These are phyloP conservation scores for Palythoa caribaeorum DNA, from an alignment of 92 coral and sea anemone species.

Conservation along the genomic window DNA sequence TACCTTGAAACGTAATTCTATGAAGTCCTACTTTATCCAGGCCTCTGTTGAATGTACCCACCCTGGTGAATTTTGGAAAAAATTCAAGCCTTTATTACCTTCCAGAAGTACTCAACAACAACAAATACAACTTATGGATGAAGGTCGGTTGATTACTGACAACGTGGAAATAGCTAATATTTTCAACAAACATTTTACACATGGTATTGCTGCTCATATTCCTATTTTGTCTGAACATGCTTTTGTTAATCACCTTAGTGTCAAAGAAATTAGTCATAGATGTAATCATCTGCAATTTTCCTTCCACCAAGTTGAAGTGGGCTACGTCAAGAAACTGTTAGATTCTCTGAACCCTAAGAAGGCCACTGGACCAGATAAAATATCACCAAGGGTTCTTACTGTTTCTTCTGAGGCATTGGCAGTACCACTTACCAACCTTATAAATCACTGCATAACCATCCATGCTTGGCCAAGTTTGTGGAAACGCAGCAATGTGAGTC, in stretches of 20 bases:
- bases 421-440: conserved; percentile 40
- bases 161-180: conserved; percentile 40
- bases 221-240: conserved; percentile 13
- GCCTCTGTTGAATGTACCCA: conserved; percentile 48
- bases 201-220: conserved; percentile 27
- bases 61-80: conserved; percentile 59
- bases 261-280: conserved; percentile 46
- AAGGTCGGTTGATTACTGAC: conserved; percentile 43
- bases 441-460: conserved; percentile 30
- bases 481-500: conserved; percentile 64
- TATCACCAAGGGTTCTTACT: conserved; percentile 49
- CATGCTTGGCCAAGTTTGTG: conserved; percentile 52
- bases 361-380: conserved; percentile 52
- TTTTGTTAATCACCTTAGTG: conserved; percentile 42
- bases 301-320: conserved; percentile 41
- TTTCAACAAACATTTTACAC: conserved; percentile 44
- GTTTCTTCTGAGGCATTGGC: conserved; percentile 44
- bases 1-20: conserved; percentile 34
- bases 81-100: conserved; percentile 54
- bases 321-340: conserved; percentile 35
- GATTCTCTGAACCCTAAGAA: conserved; percentile 47
- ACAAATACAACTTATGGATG: conserved; percentile 48
- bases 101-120: conserved; percentile 34
- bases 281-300: conserved; percentile 22
- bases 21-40: conserved; percentile 36